phyloP scores from a whole-genome alignment of 2,797 vertebrate genomes.

The Falco cherrug region DNA sequence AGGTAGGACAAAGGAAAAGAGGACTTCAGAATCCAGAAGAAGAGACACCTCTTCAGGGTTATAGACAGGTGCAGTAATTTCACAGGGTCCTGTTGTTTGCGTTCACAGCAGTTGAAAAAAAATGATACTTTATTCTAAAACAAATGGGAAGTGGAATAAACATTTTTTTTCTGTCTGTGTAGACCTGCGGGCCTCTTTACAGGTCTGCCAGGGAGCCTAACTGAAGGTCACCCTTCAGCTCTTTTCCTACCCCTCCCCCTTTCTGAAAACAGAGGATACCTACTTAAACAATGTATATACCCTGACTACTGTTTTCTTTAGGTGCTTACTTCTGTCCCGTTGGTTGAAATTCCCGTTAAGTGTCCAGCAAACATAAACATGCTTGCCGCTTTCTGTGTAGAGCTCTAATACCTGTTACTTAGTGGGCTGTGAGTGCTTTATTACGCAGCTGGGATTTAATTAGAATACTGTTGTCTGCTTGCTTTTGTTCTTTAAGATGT shows the following conservation, averaged over 20 bases:
- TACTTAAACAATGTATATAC: neutral
- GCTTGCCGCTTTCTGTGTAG: neutral
- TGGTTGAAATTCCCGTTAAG: neutral
- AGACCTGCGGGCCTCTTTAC: neutral
- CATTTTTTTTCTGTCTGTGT: neutral
- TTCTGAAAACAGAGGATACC: neutral
- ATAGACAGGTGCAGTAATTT: neutral
- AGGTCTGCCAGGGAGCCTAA: neutral
- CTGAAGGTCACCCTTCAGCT: neutral
- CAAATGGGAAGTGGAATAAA: neutral
- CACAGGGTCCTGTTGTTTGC: neutral
- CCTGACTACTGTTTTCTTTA: neutral
- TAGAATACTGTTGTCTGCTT: neutral
- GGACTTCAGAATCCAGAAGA: neutral
- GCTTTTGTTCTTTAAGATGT: neutral
- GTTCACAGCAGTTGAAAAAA: no score
- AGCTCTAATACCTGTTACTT: neutral
- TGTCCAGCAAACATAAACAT: neutral
- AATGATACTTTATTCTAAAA: neutral
- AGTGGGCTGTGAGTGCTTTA: neutral
- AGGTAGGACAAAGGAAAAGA: neutral
- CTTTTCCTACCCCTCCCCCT: rapidly evolving
- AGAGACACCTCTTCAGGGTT: neutral
- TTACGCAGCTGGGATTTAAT: neutral
- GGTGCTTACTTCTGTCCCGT: neutral